Percentiles rank a stretch among this genome's conserved stretches.
Evolutionary conservation across 2,888 invertebrate species (phyloP).

Genomic region (Folsomia candida): DNA sequence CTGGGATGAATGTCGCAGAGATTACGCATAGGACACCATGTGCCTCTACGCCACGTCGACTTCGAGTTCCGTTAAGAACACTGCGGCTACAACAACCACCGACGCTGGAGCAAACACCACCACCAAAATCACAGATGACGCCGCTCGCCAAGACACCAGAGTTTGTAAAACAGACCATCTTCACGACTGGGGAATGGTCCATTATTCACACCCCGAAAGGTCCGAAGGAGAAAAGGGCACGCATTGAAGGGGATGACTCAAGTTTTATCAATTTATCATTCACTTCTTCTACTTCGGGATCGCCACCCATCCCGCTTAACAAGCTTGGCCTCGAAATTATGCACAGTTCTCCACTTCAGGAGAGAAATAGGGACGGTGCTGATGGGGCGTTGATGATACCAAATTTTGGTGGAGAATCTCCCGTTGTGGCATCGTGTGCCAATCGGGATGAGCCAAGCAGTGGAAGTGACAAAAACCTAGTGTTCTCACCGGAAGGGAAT

Average conservation of each 20-base stretch:
- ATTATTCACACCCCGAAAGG: conserved; percentile 27
- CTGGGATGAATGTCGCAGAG: not conserved
- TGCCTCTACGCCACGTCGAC: not conserved
- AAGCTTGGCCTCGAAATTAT: not conserved
- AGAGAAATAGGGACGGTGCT: conserved; percentile 4
- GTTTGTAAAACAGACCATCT: not conserved
- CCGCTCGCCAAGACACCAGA: not conserved
- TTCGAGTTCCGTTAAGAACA: conserved; percentile 7
- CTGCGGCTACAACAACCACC: conserved; percentile 1
- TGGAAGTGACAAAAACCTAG: not conserved
- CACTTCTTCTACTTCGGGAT: not conserved
- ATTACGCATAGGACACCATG: not conserved
- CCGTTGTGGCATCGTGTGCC: not conserved
- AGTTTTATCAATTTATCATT: conserved; percentile 26
- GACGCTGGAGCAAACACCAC: not conserved
- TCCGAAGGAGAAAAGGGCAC: conserved; percentile 12
- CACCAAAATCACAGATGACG: not conserved
- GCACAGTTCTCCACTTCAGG: conserved; percentile 18
- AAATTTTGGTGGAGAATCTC: conserved; percentile 11
- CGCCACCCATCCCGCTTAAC: not conserved
- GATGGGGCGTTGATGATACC: not conserved
- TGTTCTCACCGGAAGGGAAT: not conserved
- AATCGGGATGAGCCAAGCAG: not conserved
- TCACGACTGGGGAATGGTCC: conserved; percentile 24
- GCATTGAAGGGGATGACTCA: conserved; percentile 18